Base-by-base conservation (phyloP, 30 jellyfish, hydroid and myxozoan genomes). In the Nemopilema nomurai region DNA sequence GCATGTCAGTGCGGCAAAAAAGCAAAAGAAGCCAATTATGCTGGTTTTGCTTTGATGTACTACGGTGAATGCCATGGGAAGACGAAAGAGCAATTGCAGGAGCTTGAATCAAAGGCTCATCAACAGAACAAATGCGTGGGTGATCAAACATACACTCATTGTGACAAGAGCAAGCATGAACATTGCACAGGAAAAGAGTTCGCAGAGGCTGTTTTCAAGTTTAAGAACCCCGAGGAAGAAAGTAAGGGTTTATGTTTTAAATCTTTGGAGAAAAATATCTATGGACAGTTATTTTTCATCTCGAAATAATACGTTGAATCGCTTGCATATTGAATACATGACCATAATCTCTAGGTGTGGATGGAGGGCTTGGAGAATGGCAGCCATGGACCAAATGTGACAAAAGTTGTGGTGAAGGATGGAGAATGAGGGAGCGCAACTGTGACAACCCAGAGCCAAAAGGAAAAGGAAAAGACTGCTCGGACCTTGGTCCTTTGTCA, bases 31-130 rank as follows among this genome's bases (percentile, higher is more conserved):
- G 27, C 62, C n/a, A 49, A 49, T 4, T 82, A 17, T 16, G 85
- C 74, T 18, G 92, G 86, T 18, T 83, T 83, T 62, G 68, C 92
- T 16, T 3, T 83, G 51, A 70, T 31, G 31, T 62, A 16, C n/a
- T 83, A 70, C 41, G 92, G 92, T 13, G 92, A 83, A 71, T 83
- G 92, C 49, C 49, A 71, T 65, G 92, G 90, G 19, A 68, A 70
- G 73, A 65, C 92, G 16, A 17, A 21, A 28, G 64, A 8, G 27
- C 81, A 71, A 18, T 4, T 71, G 19, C 20, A 24, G 0, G 0
- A 9, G 28, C 64, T 72, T 16, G 74, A 16, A 0, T 22, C 50
- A 24, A 30, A 33, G 27, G 6, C 27, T 32, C 73, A 29, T 32
- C 20, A 62, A 24, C 87, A 33, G 28, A 0, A 24, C 1, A 4